Percentiles rank a stretch among this genome's conserved stretches.
Evolutionary conservation across 2,113 vertebrate species (phyloP).

Genomic region (Mormoops blainvillei): DNA sequence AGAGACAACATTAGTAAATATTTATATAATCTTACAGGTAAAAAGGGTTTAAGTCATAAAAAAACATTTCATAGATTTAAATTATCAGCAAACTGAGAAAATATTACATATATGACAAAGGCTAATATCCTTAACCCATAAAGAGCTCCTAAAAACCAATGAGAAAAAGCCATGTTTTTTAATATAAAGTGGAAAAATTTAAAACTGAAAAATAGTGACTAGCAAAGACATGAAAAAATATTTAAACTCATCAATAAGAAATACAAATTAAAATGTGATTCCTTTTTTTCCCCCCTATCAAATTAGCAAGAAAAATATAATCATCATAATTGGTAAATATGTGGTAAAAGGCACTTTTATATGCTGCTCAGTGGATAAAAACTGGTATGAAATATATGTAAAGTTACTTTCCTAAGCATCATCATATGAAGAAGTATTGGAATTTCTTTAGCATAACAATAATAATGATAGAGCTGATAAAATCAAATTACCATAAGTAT

Average conservation of each 20-base stretch:
- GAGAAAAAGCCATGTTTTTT: not conserved
- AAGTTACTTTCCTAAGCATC: not conserved
- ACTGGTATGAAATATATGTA: not conserved
- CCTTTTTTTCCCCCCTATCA: not conserved
- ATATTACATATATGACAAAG: not conserved
- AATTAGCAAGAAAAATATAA: conserved; percentile 15
- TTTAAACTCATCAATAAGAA: not conserved
- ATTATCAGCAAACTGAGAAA: conserved; percentile 34
- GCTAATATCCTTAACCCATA: not conserved
- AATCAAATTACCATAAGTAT: not conserved
- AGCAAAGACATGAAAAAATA: not conserved
- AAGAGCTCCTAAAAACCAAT: not conserved
- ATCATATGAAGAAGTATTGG: not conserved
- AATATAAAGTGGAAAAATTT: not conserved
- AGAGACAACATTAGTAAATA: not conserved
- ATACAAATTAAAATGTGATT: not conserved
- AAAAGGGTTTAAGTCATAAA: not conserved
- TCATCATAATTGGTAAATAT: not conserved
- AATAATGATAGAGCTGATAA: not conserved
- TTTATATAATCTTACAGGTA: not conserved
- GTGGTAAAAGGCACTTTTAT: not conserved
- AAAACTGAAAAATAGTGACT: not conserved
- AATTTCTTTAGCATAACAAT: not conserved
- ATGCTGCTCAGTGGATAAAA: not conserved
- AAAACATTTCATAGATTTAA: not conserved